Percentiles rank a stretch among this genome's conserved stretches.
phyloP scores from a whole-genome alignment of 2,113 vertebrate species.

The Cnemophilus loriae region DNA sequence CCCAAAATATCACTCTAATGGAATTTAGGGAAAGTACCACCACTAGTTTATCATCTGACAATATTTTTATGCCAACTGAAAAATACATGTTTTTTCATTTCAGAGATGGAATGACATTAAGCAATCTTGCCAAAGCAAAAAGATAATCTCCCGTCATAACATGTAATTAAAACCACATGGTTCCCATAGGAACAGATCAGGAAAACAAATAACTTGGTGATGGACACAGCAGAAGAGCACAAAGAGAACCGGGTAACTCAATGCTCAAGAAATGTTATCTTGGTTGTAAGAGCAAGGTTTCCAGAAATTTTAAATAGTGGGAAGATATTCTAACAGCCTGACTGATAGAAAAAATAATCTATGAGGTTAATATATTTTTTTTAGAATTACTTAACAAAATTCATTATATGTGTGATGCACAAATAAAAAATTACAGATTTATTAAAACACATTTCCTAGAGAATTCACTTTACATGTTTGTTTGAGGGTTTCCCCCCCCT shows the following conservation, averaged over 20 bases:
- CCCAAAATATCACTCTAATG: neutral
- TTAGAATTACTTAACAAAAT: neutral
- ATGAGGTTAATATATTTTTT: neutral
- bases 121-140: conserved; percentile 23
- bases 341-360: neutral
- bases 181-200: conserved; percentile 33
- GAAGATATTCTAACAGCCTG: neutral
- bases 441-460: neutral
- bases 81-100: conserved; percentile 6
- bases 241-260: neutral
- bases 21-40: neutral
- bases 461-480: neutral
- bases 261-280: neutral
- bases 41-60: neutral
- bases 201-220: conserved; percentile 13
- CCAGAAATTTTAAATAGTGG: neutral
- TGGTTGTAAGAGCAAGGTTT: neutral
- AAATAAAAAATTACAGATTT: neutral
- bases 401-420: neutral
- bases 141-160: neutral
- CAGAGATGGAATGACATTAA: conserved; percentile 1
- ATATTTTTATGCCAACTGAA: conserved; percentile 7
- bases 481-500: neutral
- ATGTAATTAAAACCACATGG: conserved; percentile 35
- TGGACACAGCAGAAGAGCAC: neutral